Conservation (phyloP, 2,888 invertebrate species). For the Ganaspis brasiliensis region DNA sequence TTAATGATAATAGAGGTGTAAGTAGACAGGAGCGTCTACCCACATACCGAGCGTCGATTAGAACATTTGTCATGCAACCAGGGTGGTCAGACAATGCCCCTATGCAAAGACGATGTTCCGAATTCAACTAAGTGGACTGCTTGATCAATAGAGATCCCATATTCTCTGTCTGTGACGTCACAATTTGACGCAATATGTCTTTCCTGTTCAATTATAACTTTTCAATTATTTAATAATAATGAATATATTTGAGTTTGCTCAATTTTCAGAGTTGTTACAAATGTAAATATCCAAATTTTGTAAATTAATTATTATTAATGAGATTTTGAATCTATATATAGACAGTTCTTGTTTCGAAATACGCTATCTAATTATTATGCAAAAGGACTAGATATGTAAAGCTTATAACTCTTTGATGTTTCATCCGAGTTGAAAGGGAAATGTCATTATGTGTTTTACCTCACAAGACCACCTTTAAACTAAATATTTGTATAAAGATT, state of each 20-base stretch:
- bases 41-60: constrained; percentile 67
- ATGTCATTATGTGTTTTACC: background rate
- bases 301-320: constrained; percentile 11
- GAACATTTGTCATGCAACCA: constrained; percentile 72
- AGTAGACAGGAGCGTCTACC: constrained; percentile 37
- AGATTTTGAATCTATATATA: background rate
- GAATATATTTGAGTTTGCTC: background rate
- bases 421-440: background rate
- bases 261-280: background rate
- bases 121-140: constrained; percentile 63
- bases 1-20: constrained; percentile 37
- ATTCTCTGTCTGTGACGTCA: constrained; percentile 67
- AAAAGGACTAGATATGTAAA: constrained; percentile 3
- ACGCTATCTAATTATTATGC: background rate
- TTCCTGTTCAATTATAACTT: background rate
- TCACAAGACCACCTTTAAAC: background rate
- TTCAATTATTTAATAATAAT: too few relatives aligned
- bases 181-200: background rate
- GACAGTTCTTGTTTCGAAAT: background rate
- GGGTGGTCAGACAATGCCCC: constrained; percentile 65
- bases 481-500: background rate
- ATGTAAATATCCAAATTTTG: background rate
- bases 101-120: constrained; percentile 65
- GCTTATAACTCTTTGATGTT: constrained; percentile 2
- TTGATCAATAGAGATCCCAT: constrained; percentile 70